These are phyloP conservation scores for Lomographa bimaculata DNA, from an alignment of 2,888 invertebrate genomes.

Conservation along the genomic window DNA sequence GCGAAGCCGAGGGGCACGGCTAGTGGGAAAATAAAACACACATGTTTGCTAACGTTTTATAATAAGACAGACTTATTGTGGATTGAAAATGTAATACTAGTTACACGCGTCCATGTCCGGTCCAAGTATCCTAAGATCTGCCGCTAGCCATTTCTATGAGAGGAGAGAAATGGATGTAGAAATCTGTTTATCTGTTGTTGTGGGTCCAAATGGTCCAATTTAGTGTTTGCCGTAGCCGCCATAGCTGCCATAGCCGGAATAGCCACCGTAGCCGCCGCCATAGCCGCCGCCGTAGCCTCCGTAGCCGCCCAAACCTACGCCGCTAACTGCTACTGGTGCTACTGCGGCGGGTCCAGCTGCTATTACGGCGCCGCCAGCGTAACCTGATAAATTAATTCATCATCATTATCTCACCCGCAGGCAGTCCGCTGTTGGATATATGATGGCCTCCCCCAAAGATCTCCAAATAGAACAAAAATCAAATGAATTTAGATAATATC, in stretches of 20 bases:
- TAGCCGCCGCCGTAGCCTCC: slow-evolving; percentile 34
- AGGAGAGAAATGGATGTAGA: slow-evolving; percentile 70
- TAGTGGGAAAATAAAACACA: too few species aligned
- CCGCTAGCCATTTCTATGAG: slow-evolving; percentile 70
- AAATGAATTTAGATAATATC: too few species aligned
- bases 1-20: too few species aligned
- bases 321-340: slow-evolving; percentile 26
- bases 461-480: too few species aligned
- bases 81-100: slow-evolving; percentile 43
- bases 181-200: slow-evolving; percentile 51
- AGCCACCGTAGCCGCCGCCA: slow-evolving; percentile 26
- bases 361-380: slow-evolving; percentile 31
- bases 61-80: slow-evolving; percentile 48
- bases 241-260: slow-evolving; percentile 36
- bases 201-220: slow-evolving; percentile 38
- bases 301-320: slow-evolving; percentile 32
- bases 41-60: slow-evolving; percentile 50
- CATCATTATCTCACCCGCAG: too few species aligned
- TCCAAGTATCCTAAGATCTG: slow-evolving; percentile 58
- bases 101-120: slow-evolving; percentile 55
- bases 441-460: too few species aligned
- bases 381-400: too few species aligned
- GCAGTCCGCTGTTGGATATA: too few species aligned
- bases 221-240: slow-evolving; percentile 20
- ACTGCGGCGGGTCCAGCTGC: slow-evolving; percentile 29